phyloP scores from a whole-genome alignment of 2,888 invertebrate species.

The Caenorhabditis wallacei region DNA sequence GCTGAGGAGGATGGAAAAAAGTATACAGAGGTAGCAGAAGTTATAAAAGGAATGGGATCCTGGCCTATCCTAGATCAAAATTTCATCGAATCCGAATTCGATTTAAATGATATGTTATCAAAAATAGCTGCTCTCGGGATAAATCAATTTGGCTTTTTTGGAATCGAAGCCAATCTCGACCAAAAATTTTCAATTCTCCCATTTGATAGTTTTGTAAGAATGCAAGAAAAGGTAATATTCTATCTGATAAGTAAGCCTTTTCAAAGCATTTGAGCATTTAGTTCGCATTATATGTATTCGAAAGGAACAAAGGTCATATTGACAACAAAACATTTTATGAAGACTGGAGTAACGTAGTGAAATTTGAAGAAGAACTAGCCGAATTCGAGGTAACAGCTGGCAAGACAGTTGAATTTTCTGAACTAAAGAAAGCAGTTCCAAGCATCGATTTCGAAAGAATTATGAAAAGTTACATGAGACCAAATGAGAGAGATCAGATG shows the following conservation, averaged over 20 bases:
- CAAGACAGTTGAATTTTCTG: background rate
- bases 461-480: background rate
- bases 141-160: background rate
- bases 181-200: too few species aligned
- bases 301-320: too few species aligned
- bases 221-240: too few species aligned
- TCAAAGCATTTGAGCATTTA: too few species aligned
- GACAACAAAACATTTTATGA: too few species aligned
- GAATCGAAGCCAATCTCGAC: too few species aligned
- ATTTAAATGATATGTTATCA: slow-evolving; percentile 8
- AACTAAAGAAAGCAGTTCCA: background rate
- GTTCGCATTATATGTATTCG: too few species aligned
- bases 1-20: background rate
- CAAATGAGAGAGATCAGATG: background rate
- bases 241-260: too few species aligned
- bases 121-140: background rate
- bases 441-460: slow-evolving; percentile 12
- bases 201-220: too few species aligned
- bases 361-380: too few species aligned
- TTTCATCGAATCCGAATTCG: slow-evolving; percentile 5
- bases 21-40: too few species aligned
- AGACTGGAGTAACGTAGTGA: too few species aligned
- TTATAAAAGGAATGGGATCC: background rate
- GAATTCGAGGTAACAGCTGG: background rate
- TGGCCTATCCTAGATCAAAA: background rate